phyloP scores from a whole-genome alignment of 2,888 invertebrate species.

The Drosophila helvetica region DNA sequence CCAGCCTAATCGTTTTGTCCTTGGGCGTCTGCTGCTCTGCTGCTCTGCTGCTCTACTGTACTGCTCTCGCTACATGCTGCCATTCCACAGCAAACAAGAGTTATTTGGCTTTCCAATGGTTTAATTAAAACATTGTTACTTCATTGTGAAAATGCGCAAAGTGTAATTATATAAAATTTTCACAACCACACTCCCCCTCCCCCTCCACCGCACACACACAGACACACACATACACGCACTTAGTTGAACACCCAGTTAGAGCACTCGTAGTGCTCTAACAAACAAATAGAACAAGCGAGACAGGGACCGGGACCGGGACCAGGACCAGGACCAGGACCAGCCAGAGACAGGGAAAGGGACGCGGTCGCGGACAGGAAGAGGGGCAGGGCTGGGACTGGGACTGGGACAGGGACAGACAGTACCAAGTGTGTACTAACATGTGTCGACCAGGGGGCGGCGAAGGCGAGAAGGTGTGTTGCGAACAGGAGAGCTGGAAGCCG shows the following conservation, averaged over 20 bases:
- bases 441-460: conserved; percentile 43
- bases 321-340: no score
- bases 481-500: not conserved
- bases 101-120: conserved; percentile 79
- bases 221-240: conserved; percentile 5
- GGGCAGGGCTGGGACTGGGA: not conserved
- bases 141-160: conserved; percentile 80
- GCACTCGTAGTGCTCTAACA: conserved; percentile 63
- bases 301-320: not conserved
- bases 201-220: not conserved
- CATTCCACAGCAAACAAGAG: conserved; percentile 69
- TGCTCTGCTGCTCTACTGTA: no score
- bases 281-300: conserved; percentile 59
- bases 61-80: conserved; percentile 25
- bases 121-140: conserved; percentile 80
- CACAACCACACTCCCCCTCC: conserved; percentile 51
- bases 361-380: conserved; percentile 34
- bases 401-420: conserved; percentile 53
- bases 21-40: not conserved
- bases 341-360: not conserved
- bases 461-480: not conserved
- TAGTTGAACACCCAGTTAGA: conserved; percentile 36
- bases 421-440: conserved; percentile 64
- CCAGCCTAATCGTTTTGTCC: not conserved
- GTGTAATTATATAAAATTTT: conserved; percentile 80